These are phyloP conservation scores for Pinna nobilis DNA, from an alignment of 1,140 invertebrate species.

Conservation along the genomic window DNA sequence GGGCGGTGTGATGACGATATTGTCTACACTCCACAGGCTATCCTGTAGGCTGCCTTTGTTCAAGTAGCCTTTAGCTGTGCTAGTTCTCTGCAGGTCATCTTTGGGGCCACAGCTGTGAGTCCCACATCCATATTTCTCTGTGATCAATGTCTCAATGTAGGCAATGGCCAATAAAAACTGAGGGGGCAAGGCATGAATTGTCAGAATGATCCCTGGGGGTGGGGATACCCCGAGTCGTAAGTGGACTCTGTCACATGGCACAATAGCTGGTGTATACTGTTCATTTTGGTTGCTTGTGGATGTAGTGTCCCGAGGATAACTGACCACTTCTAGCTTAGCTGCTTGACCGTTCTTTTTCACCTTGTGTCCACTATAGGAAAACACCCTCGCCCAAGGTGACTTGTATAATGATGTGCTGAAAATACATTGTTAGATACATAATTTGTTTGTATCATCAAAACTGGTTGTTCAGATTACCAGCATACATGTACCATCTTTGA, in stretches of 20 bases:
- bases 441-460: no score
- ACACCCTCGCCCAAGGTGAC: conserved; percentile 71
- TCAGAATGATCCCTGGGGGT: conserved; percentile 68
- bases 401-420: conserved; percentile 69
- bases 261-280: conserved; percentile 70
- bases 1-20: conserved; percentile 65
- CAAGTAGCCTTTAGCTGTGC: neutral
- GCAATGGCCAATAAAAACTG: conserved; percentile 72
- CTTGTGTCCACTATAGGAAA: conserved; percentile 69
- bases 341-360: conserved; percentile 70
- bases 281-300: conserved; percentile 65
- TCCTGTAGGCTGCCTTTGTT: conserved; percentile 45
- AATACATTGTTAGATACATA: no score
- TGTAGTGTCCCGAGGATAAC: conserved; percentile 68
- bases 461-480: no score
- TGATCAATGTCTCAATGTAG: conserved; percentile 71
- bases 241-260: conserved; percentile 68
- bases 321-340: conserved; percentile 69
- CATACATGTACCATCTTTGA: no score
- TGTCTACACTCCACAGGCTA: conserved; percentile 65
- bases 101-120: conserved; percentile 52
- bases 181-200: conserved; percentile 69
- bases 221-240: conserved; percentile 68
- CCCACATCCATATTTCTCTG: conserved; percentile 66
- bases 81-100: conserved; percentile 1